Percentiles rank a stretch among this genome's conserved stretches.
These are phyloP conservation scores for Amphiprion clarkii DNA, from an alignment of 2,797 vertebrate genomes.

Conservation along the genomic window DNA sequence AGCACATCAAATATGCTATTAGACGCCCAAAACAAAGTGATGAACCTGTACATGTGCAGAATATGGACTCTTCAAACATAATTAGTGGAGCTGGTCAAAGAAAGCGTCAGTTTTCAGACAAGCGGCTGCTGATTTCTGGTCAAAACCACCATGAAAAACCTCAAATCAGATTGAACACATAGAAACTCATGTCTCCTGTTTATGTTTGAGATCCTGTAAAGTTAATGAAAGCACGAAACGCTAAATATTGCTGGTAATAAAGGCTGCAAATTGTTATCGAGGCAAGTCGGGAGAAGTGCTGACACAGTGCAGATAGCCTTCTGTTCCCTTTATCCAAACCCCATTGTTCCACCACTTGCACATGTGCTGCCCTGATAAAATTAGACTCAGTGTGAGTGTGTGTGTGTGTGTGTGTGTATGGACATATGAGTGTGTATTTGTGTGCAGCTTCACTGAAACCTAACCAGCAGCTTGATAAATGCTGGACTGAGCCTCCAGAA, in stretches of 20 bases:
- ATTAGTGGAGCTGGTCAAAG: too few relatives aligned
- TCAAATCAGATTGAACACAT: too few relatives aligned
- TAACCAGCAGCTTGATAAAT: background rate
- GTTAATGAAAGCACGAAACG: constrained; percentile 2
- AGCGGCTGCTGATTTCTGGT: too few relatives aligned
- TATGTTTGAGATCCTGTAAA: background rate
- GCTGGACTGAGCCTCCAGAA: background rate
- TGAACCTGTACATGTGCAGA: too few relatives aligned
- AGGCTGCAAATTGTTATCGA: too few relatives aligned
- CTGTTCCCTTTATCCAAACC: background rate
- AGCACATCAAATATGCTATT: too few relatives aligned
- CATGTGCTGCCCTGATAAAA: constrained; percentile 14
- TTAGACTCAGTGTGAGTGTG: background rate
- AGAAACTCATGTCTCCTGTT: background rate
- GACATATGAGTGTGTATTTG: background rate
- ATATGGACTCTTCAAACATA: too few relatives aligned
- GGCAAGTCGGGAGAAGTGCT: too few relatives aligned
- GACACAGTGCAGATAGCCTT: background rate
- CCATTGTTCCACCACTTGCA: constrained; percentile 22
- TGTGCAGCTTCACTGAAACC: background rate
- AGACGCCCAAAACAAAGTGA: too few relatives aligned
- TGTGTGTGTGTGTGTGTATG: background rate
- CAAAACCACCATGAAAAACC: too few relatives aligned
- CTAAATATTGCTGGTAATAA: too few relatives aligned
- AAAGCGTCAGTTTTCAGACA: too few relatives aligned